Evolutionary conservation across 2,113 vertebrate species (phyloP), one percentile per base, ranked within the genome.

Genomic region (Axis porcinus): DNA sequence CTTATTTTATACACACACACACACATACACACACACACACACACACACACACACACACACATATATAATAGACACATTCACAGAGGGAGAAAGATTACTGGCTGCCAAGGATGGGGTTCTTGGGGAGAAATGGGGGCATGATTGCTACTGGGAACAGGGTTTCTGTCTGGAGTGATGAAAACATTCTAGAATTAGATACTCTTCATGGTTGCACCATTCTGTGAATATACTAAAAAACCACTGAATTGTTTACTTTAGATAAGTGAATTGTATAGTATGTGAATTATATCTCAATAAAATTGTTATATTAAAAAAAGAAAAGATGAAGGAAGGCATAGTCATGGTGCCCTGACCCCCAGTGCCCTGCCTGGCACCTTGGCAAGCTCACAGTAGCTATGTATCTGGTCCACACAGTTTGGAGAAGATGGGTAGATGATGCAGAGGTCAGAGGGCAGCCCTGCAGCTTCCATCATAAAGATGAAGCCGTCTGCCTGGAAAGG

Each of bases 281-380:
- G n/a, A 70, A 11, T n/a, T 11, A 17, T 50, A 19, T 11, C 47
- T 62, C 36, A 36, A 33, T 45, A 52, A 89, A 23, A 27, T 10
- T 23, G 36, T 23, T 1, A 13, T 7, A 3, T 13, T 40, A 45
- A 14, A 15, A 84, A 43, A 50, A 74, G 16, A 14, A n/a, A 81
- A 79, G 52, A 83, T 30, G 3, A 19, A 45, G 45, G 85, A 16
- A n/a, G 28, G 14, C 0, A 1, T 10, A 30, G 23, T 60, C 0
- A 1, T 2, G 17, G n/a, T 9, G 43, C 54, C 28, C 40, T 4
- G 58, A 47, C 90, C 60, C 7, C n/a, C 50, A 9, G 47, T 6
- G 23, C n/a, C 58, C 27, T 0, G 1, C 62, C 1, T 0, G 1
- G 82, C 3, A 1, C 25, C 87, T 70, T 3, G 15, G 36, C 78